Base-by-base conservation (phyloP, 2,888 invertebrate genomes). In the Hirtodrosophila trivittata region DNA sequence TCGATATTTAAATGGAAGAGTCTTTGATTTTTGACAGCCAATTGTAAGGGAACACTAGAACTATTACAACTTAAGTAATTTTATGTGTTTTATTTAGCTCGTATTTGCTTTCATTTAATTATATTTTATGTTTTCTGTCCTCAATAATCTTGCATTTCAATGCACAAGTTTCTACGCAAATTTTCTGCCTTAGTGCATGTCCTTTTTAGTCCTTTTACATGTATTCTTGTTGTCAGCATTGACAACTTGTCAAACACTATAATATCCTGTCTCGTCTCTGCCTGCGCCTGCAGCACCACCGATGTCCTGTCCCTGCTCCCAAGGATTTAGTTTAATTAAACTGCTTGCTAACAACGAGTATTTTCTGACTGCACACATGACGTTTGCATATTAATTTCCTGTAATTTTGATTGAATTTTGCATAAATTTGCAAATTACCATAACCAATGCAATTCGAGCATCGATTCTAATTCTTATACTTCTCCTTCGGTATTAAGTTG, bases 281-380 rank as follows among this genome's bases (percentile, higher is more conserved):
- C n/a, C 21, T 10, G 1, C 14, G 13, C 16, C 9, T 4, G 5
- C 25, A 18, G 33, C 25, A n/a, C 5, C 28, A 28, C 21, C 14
- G 33, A 50, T 50, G 37, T 51, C 50, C 37, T 51, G 50, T 49
- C 57, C 35, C 4, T 30, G 37, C 54, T 52, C 21, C 3, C 8
- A 33, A 57, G 65, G 32, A 75, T 84, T 85, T 38, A 51, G 63
- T 78, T 82, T 78, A 82, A 80, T 85, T 82, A 78, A 80, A 75
- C 60, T 75, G 45, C 30, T 37, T 39, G 33, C 33, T 41, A 41
- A 65, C 66, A 46, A 46, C 45, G 35, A 41, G 39, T 41, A 41
- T 32, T 45, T 43, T 43, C 33, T 39, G 43, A 13, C 14, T 47
- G 49, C 43, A 52, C 47, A 68, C 39, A 51, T 25, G 35, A 54